Base-by-base conservation (phyloP, 2,888 invertebrate species). In the Morpho helenor region DNA sequence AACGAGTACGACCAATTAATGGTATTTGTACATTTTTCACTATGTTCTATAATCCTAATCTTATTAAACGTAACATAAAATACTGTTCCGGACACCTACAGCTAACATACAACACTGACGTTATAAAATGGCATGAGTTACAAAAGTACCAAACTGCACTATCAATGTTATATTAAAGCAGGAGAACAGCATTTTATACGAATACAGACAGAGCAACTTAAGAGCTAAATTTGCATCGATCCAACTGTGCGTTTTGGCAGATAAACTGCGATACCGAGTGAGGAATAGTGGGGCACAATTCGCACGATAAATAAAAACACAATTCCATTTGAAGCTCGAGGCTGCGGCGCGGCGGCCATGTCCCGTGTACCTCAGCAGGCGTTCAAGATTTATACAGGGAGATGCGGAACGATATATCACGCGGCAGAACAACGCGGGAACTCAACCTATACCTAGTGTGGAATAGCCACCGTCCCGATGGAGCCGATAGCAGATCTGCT, bases 261-360 rank as follows among this genome's bases (percentile, higher is more conserved):
- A 87, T 85, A 84, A 83, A 85, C 82, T 83, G 85, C 82, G 87
- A 87, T 87, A 80, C 79, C 82, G 74, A 82, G 84, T 85, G 85
- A 85, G 83, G 82, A 86, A 90, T 89, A 88, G 82, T 77, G 82
- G 80, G 82, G 77, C 74, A 77, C 85, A 81, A 83, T 88, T 89
- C 87, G 86, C 85, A 87, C 88, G 87, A 89, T 89, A 90, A 90
- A 90, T 90, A 90, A 90, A 89, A 90, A 89, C 83, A 90, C 87
- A 88, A 89, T 90, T 88, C 89, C 87, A 88, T 88, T 88, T 87
- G 87, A 87, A 82, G 85, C 85, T 76, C 77, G 78, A 76, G 75
- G 82, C 78, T 82, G 86, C 77, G 82, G 82, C 77, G 81, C 84
- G 77, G 82, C 84, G 83, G 81, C 82, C 79, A 22, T 77, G 87